Evolutionary conservation across 2,113 vertebrate species (phyloP), one percentile per base, ranked within the genome.

Genomic region (Rhombomys opimus): DNA sequence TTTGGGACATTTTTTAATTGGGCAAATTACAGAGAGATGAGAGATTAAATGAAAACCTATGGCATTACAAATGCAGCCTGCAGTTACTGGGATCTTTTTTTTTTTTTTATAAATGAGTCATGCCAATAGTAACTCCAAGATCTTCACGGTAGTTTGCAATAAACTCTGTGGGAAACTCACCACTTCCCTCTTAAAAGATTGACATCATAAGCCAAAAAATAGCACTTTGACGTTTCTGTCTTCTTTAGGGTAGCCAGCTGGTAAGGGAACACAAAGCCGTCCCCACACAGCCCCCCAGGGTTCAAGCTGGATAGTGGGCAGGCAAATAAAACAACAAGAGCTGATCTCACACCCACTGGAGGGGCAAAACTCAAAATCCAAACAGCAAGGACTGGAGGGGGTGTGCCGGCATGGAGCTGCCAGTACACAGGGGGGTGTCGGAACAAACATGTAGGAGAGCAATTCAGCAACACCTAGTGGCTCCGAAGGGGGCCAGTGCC

Each of bases 21-120:
- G 91, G 95, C 81, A 91, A 94, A 96, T 97, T 91, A 95, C 38
- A 93, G 91, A 91, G 91, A 97, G 95, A 94, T 94, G 95, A 96
- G 94, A 92, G 96, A 97, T 91, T 94, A 95, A 93, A 95, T 77
- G 96, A 88, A 97, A 96, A 97, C 93, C 92, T 85, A 88, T 94
- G 91, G 76, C 92, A 84, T 93, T 93, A 86, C 95, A 89, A 90
- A 95, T 7, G 77, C 67, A 91, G 97, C 96, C 97, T 95, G 93
- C 81, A 94, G 95, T 86, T 81, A 87, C 97, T 46, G 68, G 87
- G 86, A 81, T 77, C 93, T 93, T 95, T 91, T 93, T 89, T 95
- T 87, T 93, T 93, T 95, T 91, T 93, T 89, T 95, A 81, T 95
- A 95, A 96, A 77, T 93, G 97, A 96, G 92, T 96, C 97, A 96